phyloP scores from a whole-genome alignment of 2,888 invertebrate species.

The Sussaba pulchella region DNA sequence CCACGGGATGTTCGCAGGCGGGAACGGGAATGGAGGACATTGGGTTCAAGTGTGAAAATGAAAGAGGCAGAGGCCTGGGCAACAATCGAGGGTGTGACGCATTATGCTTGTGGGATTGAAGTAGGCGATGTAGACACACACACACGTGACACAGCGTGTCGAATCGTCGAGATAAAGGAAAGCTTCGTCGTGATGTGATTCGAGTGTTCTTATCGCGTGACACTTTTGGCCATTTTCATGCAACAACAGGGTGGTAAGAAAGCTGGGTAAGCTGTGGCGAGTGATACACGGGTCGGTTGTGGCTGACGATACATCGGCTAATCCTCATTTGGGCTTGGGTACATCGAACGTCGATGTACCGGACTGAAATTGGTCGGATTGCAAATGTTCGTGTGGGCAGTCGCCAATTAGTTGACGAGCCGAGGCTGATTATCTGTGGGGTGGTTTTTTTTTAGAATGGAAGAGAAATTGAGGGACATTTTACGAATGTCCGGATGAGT shows the following conservation, averaged over 20 bases:
- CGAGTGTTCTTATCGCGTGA: neutral
- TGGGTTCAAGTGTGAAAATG: neutral
- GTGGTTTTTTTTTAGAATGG: too few species aligned
- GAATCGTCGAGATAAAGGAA: neutral
- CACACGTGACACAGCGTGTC: neutral
- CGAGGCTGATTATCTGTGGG: too few species aligned
- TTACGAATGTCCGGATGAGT: too few species aligned
- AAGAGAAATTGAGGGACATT: too few species aligned
- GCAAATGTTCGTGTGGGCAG: too few species aligned
- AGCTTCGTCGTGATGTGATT: neutral
- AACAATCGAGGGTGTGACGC: constrained; percentile 6
- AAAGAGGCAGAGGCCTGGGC: neutral
- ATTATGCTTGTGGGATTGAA: constrained; percentile 10
- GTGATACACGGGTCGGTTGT: too few species aligned
- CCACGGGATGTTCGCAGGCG: neutral
- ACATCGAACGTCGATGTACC: too few species aligned
- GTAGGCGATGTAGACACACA: neutral
- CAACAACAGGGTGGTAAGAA: neutral
- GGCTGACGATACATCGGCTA: too few species aligned
- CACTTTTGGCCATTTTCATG: constrained; percentile 1
- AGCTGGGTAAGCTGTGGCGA: too few species aligned
- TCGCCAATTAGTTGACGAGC: too few species aligned
- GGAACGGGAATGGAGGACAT: neutral
- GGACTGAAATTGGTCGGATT: too few species aligned
- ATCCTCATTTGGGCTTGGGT: too few species aligned